Evolutionary conservation across 2,888 invertebrate genomes (phyloP).

Genomic region (Phragmatobia fuliginosa): DNA sequence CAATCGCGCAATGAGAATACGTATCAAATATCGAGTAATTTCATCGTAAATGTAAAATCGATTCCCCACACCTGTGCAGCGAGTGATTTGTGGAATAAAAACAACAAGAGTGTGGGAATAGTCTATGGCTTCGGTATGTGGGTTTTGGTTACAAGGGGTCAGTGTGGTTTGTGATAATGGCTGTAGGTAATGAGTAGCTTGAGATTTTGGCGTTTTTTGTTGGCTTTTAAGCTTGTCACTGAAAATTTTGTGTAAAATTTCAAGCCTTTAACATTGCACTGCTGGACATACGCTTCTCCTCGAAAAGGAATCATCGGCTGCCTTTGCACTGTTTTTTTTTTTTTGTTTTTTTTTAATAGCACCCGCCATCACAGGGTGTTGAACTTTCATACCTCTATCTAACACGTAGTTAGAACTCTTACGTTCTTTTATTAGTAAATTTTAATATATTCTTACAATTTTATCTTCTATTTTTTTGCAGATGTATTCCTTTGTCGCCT

Average conservation of each 20-base stretch:
- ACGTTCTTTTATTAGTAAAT: too few species aligned
- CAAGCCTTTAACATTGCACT: too few species aligned
- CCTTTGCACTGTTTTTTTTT: too few species aligned
- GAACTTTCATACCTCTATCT: too few species aligned
- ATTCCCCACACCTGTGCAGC: conserved; percentile 49
- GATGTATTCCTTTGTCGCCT: too few species aligned
- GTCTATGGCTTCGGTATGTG: conserved; percentile 41
- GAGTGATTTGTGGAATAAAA: conserved; percentile 30
- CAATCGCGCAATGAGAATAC: conserved; percentile 3
- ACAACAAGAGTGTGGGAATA: conserved; percentile 48
- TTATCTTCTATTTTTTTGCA: too few species aligned
- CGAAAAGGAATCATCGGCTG: too few species aligned
- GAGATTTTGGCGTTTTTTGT: conserved; percentile 6
- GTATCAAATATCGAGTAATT: conserved; percentile 22
- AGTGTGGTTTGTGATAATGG: conserved; percentile 11
- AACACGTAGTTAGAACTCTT: too few species aligned
- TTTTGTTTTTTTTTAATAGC: too few species aligned
- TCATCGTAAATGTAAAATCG: conserved; percentile 49
- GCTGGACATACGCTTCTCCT: too few species aligned
- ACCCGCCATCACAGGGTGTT: too few species aligned
- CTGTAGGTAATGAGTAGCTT: conserved; percentile 7
- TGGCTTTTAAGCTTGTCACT: neutral
- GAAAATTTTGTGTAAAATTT: neutral
- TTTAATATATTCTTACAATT: too few species aligned
- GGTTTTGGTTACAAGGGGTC: conserved; percentile 14